These are phyloP conservation scores for Crotophaga sulcirostris DNA, from an alignment of 2,113 vertebrate species.

Conservation along the genomic window DNA sequence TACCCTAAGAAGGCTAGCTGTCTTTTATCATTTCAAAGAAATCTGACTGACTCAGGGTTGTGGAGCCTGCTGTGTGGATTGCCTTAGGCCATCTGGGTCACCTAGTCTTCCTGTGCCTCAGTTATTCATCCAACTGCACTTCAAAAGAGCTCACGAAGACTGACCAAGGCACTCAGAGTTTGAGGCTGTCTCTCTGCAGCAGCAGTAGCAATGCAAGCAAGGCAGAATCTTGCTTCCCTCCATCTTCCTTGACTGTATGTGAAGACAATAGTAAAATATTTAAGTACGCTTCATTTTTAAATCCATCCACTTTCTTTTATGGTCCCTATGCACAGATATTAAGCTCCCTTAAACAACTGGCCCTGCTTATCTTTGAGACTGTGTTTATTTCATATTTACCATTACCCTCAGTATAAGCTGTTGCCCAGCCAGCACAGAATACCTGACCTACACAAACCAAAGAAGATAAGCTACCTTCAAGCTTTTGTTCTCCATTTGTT, in stretches of 20 bases:
- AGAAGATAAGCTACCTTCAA: neutral
- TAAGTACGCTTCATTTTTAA: neutral
- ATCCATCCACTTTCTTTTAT: neutral
- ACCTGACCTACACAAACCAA: neutral
- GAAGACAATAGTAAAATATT: neutral
- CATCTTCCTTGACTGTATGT: neutral
- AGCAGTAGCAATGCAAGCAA: neutral
- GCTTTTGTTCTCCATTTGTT: neutral
- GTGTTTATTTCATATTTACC: neutral
- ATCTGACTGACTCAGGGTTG: neutral
- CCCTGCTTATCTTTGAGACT: neutral
- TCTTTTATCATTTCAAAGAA: neutral
- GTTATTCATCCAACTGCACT: neutral
- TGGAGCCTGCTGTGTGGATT: neutral
- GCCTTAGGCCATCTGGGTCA: neutral
- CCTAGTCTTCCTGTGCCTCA: neutral
- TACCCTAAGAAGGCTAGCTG: neutral
- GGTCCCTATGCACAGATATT: neutral
- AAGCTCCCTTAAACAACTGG: neutral
- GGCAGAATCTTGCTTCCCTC: neutral
- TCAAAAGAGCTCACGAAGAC: neutral
- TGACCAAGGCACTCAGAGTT: rapidly evolving
- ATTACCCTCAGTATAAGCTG: neutral
- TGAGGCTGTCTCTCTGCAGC: neutral
- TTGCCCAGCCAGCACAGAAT: neutral